Base-by-base conservation (phyloP, 2,888 invertebrate species). In the Drosophila mettleri region DNA sequence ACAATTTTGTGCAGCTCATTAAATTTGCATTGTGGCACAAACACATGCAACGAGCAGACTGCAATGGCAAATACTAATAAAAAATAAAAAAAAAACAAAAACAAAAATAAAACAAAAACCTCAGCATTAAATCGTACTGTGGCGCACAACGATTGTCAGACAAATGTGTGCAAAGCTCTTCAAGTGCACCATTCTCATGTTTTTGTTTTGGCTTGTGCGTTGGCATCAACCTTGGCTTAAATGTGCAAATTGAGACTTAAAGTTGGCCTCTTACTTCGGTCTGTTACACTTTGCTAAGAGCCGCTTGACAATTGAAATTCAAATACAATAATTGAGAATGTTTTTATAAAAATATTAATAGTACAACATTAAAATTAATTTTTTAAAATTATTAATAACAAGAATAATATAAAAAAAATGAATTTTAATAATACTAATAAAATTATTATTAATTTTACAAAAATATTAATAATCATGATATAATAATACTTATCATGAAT, bases 1-100 rank as follows among this genome's bases (percentile, higher is more conserved):
- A 14, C 29, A 51, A 38, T 69, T 74, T 36, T 57, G 22, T 58
- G 57, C 57, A 57, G 53, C 62, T 55, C 45, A 75, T 69, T 61
- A 52, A 69, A 61, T 39, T 51, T 75, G 34, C 53, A 75, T 72
- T 58, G 52, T 41, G 52, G 24, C 34, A 24, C n/a, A 31, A 22
- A 33, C 18, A 16, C 2, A 31, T 9, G 24, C 46, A 51, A 39
- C 36, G 29, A 12, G 34, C 18, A 12, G 14, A 31, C 20, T 18
- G 41, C 66, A n/a, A 29, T 43, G 43, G n/a, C 43, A 43, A 43
- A 43, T 16, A 24, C n/a, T n/a, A 43, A 2, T 1, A 38, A 6
- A 43, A n/a, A 24, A 24, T 24, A 6, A 12, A 6, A 18, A 18
- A 18, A 6, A 41, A 29, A 9, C 16, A 6, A 7, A 34, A 24